Evolutionary conservation across 1,140 invertebrate species (phyloP).

Genomic region (Rhynchophorus ferrugineus): DNA sequence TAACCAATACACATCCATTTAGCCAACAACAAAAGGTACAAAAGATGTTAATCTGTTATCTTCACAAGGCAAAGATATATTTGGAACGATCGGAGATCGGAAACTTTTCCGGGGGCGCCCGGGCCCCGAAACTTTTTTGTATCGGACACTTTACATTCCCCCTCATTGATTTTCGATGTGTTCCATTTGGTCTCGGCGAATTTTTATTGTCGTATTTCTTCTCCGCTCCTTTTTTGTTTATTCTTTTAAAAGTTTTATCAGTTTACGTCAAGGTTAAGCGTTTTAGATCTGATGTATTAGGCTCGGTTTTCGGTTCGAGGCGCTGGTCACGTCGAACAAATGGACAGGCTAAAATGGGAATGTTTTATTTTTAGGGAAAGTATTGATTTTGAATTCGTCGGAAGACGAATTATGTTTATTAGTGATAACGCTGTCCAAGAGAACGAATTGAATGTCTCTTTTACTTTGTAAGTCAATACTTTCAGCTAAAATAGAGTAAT

Average conservation of each 20-base stretch:
- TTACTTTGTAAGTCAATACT: too few relatives aligned
- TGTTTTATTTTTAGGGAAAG: too few relatives aligned
- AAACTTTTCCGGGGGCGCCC: slow-evolving; percentile 5
- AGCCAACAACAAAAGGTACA: too few relatives aligned
- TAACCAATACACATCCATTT: too few relatives aligned
- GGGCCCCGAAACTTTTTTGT: slow-evolving; percentile 15
- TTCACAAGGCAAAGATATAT: too few relatives aligned
- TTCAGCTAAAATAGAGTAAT: too few relatives aligned
- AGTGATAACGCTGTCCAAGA: not conserved
- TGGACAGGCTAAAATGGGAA: too few relatives aligned
- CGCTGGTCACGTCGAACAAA: too few relatives aligned
- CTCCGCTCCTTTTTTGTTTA: slow-evolving; percentile 16
- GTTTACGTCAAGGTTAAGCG: slow-evolving; percentile 12
- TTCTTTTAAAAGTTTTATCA: slow-evolving; percentile 23
- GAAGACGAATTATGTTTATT: slow-evolving; percentile 1
- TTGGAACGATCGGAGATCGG: not conserved
- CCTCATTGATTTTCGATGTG: slow-evolving; percentile 26
- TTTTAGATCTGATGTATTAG: too few relatives aligned
- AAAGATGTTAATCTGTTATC: too few relatives aligned
- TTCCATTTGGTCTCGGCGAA: slow-evolving; percentile 17
- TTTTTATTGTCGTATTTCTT: slow-evolving; percentile 22
- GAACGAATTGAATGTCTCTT: not conserved
- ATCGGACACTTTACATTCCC: slow-evolving; percentile 23
- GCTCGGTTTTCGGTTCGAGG: too few relatives aligned
- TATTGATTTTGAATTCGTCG: too few relatives aligned